These are phyloP conservation scores for Eucidaris tribuloides DNA, from an alignment of 35 echinoderm and acorn worm genomes.

Conservation along the genomic window DNA sequence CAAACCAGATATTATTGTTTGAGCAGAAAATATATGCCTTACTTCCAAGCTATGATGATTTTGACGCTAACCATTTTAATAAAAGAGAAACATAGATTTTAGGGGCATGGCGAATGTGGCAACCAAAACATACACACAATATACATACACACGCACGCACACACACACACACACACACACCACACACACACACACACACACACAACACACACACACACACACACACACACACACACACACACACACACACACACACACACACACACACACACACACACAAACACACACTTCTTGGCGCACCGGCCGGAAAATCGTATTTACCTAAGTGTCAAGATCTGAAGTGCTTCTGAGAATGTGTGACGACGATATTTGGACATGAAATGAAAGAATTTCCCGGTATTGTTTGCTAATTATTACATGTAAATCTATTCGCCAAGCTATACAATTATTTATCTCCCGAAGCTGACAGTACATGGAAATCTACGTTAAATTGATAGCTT, in stretches of 20 bases:
- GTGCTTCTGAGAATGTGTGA: no score
- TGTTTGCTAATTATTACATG: neutral
- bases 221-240: neutral
- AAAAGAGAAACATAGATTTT: neutral
- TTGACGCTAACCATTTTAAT: neutral
- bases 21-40: no score
- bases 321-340: neutral
- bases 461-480: no score
- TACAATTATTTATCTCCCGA: no score
- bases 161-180: neutral
- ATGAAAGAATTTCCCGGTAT: neutral
- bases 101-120: no score
- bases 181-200: neutral
- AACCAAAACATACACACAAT: neutral
- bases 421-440: neutral
- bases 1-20: no score
- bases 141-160: neutral
- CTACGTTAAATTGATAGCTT: no score
- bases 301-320: neutral
- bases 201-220: neutral
- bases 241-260: neutral
- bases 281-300: neutral
- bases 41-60: no score
- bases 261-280: neutral
- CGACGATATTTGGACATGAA: neutral